phyloP scores from a whole-genome alignment of 2,113 vertebrate genomes.

The Tylochromis polylepis region DNA sequence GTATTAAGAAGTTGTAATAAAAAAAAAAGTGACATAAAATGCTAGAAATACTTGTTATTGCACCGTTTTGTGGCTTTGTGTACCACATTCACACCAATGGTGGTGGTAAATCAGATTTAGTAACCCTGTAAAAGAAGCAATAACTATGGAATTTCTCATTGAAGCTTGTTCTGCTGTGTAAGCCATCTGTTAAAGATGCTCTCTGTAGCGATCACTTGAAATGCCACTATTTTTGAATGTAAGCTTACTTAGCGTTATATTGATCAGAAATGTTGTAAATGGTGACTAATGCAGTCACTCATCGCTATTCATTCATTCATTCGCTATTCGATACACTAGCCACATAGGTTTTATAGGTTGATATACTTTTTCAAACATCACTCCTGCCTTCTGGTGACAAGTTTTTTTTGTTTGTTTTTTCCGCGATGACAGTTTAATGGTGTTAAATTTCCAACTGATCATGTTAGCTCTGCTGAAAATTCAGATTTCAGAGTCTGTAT shows the following conservation, averaged over 20 bases:
- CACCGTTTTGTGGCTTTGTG: background rate
- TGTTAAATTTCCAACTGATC: rapidly evolving
- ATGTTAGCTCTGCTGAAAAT: background rate
- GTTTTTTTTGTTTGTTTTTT: background rate
- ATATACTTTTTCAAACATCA: background rate
- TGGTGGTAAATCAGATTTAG: background rate
- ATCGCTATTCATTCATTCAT: background rate
- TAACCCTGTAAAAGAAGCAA: background rate
- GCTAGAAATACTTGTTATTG: background rate
- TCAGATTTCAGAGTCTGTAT: background rate
- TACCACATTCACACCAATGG: background rate
- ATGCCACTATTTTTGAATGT: background rate
- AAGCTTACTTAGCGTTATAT: background rate
- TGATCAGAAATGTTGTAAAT: background rate
- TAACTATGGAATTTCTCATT: background rate
- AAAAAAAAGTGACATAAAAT: background rate
- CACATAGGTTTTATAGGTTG: background rate
- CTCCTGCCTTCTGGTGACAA: background rate
- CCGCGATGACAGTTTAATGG: background rate
- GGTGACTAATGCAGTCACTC: background rate
- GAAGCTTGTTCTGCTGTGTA: background rate
- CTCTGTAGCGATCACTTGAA: background rate
- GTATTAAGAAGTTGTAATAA: background rate
- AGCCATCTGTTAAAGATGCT: background rate
- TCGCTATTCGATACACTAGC: background rate